Evolutionary conservation across 2,113 vertebrate genomes (phyloP).

Genomic region (Gorsachius goisagi): DNA sequence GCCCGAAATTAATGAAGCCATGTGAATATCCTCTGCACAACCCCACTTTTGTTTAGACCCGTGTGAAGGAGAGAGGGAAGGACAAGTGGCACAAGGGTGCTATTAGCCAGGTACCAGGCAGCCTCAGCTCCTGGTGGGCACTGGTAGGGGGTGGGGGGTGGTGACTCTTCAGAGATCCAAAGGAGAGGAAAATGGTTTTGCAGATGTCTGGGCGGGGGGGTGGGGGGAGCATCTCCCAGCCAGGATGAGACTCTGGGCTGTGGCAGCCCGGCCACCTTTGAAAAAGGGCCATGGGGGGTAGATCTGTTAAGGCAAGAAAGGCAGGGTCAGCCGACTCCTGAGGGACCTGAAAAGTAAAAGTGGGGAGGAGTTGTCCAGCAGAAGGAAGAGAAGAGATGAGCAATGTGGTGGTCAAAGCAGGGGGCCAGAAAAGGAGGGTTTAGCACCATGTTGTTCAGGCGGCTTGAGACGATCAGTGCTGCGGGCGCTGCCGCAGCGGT

Average conservation of each 20-base stretch:
- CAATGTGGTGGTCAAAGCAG: not conserved
- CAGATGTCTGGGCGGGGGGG: not conserved
- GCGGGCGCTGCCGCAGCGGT: not conserved
- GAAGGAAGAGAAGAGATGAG: not conserved
- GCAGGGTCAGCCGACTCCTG: not conserved
- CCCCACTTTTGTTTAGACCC: not conserved
- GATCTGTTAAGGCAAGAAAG: not conserved
- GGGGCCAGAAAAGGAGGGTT: not conserved
- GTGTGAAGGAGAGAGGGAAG: not conserved
- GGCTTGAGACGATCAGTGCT: not conserved
- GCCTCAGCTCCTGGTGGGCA: not conserved
- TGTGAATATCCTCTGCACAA: not conserved
- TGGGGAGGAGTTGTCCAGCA: not conserved
- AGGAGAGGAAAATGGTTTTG: not conserved
- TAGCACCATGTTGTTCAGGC: not conserved
- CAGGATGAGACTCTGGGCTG: not conserved
- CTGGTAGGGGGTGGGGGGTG: rapidly evolving
- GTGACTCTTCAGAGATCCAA: not conserved
- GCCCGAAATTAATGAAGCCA: not conserved
- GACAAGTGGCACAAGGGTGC: not conserved
- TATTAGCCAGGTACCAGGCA: not conserved
- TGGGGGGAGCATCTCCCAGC: not conserved
- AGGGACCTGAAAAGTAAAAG: not conserved
- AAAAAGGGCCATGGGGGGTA: not conserved
- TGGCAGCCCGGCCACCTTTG: not conserved